A percentile compares a stretch with the other conserved stretches of the same genome.
These are phyloP conservation scores for Nannoperca obscura DNA, from an alignment of 2,797 vertebrate genomes.

Conservation along the genomic window DNA sequence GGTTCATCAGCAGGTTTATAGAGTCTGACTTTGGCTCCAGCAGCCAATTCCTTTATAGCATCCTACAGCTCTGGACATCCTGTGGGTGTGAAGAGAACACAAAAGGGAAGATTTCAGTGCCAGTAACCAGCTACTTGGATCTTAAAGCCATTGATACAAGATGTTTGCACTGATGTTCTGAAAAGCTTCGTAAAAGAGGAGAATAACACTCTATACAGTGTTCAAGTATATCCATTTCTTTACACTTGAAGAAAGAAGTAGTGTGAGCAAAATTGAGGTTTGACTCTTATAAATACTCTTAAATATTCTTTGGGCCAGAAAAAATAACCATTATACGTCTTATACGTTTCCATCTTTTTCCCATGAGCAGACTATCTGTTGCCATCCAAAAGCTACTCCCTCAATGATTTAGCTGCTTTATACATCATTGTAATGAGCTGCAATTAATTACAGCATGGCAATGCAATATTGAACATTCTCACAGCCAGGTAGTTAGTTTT, in stretches of 20 bases:
- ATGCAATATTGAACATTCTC: conserved; percentile 35
- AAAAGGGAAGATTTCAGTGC: conserved; percentile 65
- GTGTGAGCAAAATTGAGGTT: conserved; percentile 25
- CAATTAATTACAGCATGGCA: conserved; percentile 54
- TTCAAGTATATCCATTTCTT: conserved; percentile 20
- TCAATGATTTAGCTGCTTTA: conserved; percentile 60
- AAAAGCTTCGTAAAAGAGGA: conserved; percentile 26
- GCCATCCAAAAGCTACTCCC: conserved; percentile 50
- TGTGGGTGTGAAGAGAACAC: conserved; percentile 73
- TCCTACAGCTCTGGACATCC: conserved; percentile 71
- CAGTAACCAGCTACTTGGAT: conserved; percentile 55
- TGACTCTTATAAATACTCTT: conserved; percentile 2
- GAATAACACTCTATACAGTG: conserved; percentile 18
- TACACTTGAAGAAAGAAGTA: conserved; percentile 12
- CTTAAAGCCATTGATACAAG: conserved; percentile 57
- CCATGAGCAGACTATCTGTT: conserved; percentile 5
- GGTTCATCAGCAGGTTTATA: conserved; percentile 86
- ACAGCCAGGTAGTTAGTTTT: conserved; percentile 57
- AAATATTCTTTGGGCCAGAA: conserved; percentile 36
- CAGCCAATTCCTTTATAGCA: conserved; percentile 71
- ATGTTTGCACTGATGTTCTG: conserved; percentile 49
- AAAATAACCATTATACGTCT: conserved; percentile 40
- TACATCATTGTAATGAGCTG: conserved; percentile 61
- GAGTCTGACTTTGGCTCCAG: conserved; percentile 81
- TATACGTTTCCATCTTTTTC: conserved; percentile 25